These are phyloP conservation scores for Trematocara stigmaticum DNA, from an alignment of 2,113 vertebrate genomes.

Conservation along the genomic window DNA sequence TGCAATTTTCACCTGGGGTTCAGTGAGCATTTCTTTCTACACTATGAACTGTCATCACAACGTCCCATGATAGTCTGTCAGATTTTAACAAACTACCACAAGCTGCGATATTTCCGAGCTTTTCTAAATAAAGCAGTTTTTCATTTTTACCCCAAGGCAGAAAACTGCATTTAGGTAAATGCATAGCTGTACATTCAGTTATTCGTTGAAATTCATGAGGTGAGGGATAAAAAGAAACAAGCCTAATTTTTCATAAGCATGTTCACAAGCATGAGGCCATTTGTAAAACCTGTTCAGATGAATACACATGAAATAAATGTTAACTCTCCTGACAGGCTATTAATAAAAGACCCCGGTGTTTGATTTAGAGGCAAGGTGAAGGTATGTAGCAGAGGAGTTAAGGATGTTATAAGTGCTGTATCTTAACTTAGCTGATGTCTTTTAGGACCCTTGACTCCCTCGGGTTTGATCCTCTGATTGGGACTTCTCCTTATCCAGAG, in stretches of 20 bases:
- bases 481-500: constrained; percentile 22
- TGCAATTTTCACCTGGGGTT: neutral
- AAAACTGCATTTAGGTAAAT: constrained; percentile 12
- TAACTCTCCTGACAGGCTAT: constrained; percentile 66
- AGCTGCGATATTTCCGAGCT: constrained; percentile 15
- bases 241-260: constrained; percentile 59
- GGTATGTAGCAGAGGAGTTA: constrained; percentile 11
- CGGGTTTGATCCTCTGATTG: neutral
- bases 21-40: neutral
- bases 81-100: constrained; percentile 33
- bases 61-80: neutral
- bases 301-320: constrained; percentile 74
- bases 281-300: constrained; percentile 66
- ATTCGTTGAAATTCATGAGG: constrained; percentile 67
- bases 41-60: neutral
- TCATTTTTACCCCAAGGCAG: constrained; percentile 16
- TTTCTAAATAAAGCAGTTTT: constrained; percentile 47
- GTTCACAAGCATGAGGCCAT: constrained; percentile 53
- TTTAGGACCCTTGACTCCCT: constrained; percentile 24
- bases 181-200: constrained; percentile 11
- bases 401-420: constrained; percentile 12
- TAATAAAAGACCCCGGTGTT: constrained; percentile 60
- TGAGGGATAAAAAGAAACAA: constrained; percentile 33
- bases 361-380: constrained; percentile 58
- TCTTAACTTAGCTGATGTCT: constrained; percentile 32